Evolutionary conservation across 2,888 invertebrate genomes (phyloP).

Genomic region (Meta bourneti): DNA sequence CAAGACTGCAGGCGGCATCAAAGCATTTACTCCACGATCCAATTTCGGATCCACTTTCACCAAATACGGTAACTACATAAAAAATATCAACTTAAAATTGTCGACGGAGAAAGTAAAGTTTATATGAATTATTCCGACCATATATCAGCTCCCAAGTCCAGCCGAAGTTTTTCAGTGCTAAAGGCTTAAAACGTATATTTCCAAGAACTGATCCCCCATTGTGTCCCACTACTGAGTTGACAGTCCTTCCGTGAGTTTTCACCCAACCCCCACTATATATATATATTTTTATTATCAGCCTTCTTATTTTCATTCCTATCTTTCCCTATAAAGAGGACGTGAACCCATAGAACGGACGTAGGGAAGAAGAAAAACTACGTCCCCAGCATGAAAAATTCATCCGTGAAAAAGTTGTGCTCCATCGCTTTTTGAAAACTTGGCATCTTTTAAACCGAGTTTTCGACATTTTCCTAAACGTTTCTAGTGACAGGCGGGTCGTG

Average conservation of each 20-base stretch:
- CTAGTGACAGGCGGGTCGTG: conserved; percentile 38
- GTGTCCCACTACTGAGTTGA: conserved; percentile 44
- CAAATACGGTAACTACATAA: conserved; percentile 22
- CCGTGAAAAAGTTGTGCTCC: conserved; percentile 69
- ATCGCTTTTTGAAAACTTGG: conserved; percentile 75
- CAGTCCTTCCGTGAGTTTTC: conserved; percentile 67
- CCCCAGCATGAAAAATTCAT: conserved; percentile 71
- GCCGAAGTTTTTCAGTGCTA: conserved; percentile 4
- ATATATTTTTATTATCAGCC: conserved; percentile 26
- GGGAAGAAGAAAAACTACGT: conserved; percentile 1
- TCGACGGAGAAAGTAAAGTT: conserved; percentile 49
- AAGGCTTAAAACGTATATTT: conserved; percentile 57
- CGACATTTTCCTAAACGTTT: conserved; percentile 63
- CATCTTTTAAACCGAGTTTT: conserved; percentile 70
- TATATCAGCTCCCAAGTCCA: conserved; percentile 31
- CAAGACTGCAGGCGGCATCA: too few species aligned
- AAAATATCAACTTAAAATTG: conserved; percentile 52
- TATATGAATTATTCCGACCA: conserved; percentile 59
- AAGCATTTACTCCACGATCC: background rate
- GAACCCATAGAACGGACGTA: conserved; percentile 14
- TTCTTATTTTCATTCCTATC: conserved; percentile 63
- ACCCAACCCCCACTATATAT: conserved; percentile 39
- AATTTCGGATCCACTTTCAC: conserved; percentile 27
- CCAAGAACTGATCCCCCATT: conserved; percentile 39
- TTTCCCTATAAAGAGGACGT: conserved; percentile 46